A percentile compares a stretch with the other conserved stretches of the same genome.
These are phyloP conservation scores for Daubentonia madagascariensis DNA, from an alignment of 2,113 vertebrate genomes.

Conservation along the genomic window DNA sequence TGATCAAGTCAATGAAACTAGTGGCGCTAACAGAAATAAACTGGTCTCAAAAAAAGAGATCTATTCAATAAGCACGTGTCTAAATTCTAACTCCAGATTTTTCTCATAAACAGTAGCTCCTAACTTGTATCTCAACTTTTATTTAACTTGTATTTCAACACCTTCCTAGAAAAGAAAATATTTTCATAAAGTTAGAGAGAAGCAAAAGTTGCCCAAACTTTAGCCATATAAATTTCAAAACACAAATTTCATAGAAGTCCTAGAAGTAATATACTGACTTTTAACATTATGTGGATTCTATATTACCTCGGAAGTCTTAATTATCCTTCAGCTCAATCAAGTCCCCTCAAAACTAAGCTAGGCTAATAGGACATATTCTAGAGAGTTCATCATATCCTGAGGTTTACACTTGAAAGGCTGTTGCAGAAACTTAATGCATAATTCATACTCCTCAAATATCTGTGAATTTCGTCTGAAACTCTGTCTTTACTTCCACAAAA, in stretches of 20 bases:
- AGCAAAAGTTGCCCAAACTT: not conserved
- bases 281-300: not conserved
- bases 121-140: not conserved
- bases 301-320: not conserved
- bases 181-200: slow-evolving; percentile 3
- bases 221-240: not conserved
- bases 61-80: not conserved
- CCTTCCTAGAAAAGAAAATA: not conserved
- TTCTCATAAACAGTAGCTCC: not conserved
- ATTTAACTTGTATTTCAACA: not conserved
- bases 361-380: not conserved
- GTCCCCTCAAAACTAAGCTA: not conserved
- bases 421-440: not conserved
- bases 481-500: slow-evolving; percentile 39
- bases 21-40: not conserved
- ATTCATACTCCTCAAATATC: slow-evolving; percentile 7
- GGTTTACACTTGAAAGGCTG: slow-evolving; percentile 10
- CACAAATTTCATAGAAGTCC: not conserved
- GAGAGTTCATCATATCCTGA: slow-evolving; percentile 5
- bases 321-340: not conserved
- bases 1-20: not conserved
- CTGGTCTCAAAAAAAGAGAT: not conserved
- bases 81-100: slow-evolving; percentile 20
- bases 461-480: slow-evolving; percentile 25
- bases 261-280: not conserved